These are phyloP conservation scores for Caenorhabditis wallacei DNA, from an alignment of 2,888 invertebrate genomes.

Conservation along the genomic window DNA sequence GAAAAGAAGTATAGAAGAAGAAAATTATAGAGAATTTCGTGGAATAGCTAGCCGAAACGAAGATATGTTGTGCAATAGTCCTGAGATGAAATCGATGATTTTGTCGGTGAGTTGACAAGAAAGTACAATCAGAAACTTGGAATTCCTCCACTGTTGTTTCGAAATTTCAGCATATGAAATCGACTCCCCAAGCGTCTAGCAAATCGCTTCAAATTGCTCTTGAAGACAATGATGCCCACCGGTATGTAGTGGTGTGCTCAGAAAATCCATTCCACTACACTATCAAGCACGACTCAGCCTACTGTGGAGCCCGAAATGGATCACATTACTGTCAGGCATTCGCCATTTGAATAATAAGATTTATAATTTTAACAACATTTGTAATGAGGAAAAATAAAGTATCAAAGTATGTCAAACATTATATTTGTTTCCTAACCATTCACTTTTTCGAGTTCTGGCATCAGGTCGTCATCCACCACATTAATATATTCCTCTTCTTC, in stretches of 20 bases:
- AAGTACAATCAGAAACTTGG: neutral
- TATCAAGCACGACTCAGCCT: slow-evolving; percentile 55
- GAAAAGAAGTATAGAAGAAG: slow-evolving; percentile 45
- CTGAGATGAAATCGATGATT: slow-evolving; percentile 54
- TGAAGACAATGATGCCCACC: slow-evolving; percentile 44
- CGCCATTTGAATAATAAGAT: slow-evolving; percentile 8
- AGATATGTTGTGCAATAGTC: slow-evolving; percentile 59
- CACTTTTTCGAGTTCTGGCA: slow-evolving; percentile 13
- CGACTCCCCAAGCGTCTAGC: slow-evolving; percentile 28
- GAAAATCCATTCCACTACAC: slow-evolving; percentile 59
- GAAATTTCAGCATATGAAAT: slow-evolving; percentile 44
- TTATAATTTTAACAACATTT: neutral
- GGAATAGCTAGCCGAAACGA: slow-evolving; percentile 44
- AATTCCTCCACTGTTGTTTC: too few species aligned
- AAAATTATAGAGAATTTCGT: slow-evolving; percentile 20
- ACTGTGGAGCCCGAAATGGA: slow-evolving; percentile 65
- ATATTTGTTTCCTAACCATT: neutral
- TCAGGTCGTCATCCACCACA: slow-evolving; percentile 40
- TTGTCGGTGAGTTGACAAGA: slow-evolving; percentile 21
- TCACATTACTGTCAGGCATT: slow-evolving; percentile 66
- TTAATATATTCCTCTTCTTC: slow-evolving; percentile 43
- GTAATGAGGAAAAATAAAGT: slow-evolving; percentile 8
- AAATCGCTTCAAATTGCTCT: slow-evolving; percentile 52
- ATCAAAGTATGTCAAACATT: neutral
- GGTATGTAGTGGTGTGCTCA: slow-evolving; percentile 60